These are phyloP conservation scores for Meta bourneti DNA, from an alignment of 2,888 invertebrate species.

Conservation along the genomic window DNA sequence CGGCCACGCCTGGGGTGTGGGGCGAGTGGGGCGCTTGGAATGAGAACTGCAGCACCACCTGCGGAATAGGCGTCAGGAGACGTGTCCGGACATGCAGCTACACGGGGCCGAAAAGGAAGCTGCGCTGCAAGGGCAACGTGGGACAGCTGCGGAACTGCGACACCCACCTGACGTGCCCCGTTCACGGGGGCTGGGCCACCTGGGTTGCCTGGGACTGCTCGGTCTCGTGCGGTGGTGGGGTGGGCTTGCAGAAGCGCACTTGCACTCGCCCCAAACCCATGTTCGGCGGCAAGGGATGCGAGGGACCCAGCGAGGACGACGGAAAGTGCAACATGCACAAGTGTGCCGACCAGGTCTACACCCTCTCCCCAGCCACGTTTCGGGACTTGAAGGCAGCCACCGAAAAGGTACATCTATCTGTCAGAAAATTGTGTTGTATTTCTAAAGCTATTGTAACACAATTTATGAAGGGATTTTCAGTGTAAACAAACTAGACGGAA, in stretches of 20 bases:
- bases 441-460: not conserved
- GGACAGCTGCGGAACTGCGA: constrained; percentile 65
- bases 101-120: constrained; percentile 20
- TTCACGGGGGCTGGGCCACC: constrained; percentile 65
- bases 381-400: constrained; percentile 12
- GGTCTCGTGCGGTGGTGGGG: constrained; percentile 70
- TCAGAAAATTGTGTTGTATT: not conserved
- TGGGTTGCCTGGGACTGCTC: constrained; percentile 69
- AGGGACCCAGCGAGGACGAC: constrained; percentile 29
- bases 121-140: constrained; percentile 17
- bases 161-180: constrained; percentile 60
- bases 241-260: constrained; percentile 31
- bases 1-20: constrained; percentile 14
- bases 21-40: constrained; percentile 45
- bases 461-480: not conserved
- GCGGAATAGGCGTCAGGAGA: constrained; percentile 53
- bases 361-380: constrained; percentile 56
- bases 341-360: constrained; percentile 71
- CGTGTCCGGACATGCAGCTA: constrained; percentile 52
- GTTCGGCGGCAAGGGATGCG: constrained; percentile 61
- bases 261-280: constrained; percentile 68
- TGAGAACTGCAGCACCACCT: constrained; percentile 60
- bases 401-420: constrained; percentile 28
- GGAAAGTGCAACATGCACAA: constrained; percentile 58
- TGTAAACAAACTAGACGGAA: not conserved